phyloP scores from a whole-genome alignment of 2,797 vertebrate genomes.

The Myotis findleyi region DNA sequence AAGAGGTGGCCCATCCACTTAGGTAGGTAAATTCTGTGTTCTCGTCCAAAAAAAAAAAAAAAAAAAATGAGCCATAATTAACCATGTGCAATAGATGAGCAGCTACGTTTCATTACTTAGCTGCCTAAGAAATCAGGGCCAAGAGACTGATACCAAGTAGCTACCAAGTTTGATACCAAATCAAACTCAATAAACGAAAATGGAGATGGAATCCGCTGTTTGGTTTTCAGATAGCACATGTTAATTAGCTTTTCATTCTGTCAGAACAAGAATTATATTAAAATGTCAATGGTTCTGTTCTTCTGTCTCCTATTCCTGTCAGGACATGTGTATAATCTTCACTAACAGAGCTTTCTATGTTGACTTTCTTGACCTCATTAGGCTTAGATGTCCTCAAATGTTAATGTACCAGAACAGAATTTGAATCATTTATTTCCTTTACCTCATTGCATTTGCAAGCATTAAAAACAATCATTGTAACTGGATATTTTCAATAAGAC shows the following conservation, averaged over 20 bases:
- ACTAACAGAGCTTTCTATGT: background rate
- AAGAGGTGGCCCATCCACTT: background rate
- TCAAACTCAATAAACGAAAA: constrained; percentile 7
- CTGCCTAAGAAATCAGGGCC: constrained; percentile 26
- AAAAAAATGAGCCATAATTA: constrained; percentile 8
- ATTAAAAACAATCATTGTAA: background rate
- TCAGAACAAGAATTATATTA: constrained; percentile 28
- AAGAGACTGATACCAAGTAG: background rate
- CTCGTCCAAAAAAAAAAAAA: constrained; percentile 1
- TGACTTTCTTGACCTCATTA: constrained; percentile 55
- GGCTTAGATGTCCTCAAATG: constrained; percentile 36
- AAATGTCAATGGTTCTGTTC: background rate
- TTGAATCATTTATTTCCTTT: constrained; percentile 48
- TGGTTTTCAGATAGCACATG: background rate
- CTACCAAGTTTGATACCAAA: background rate
- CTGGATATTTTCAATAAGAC: constrained; percentile 7
- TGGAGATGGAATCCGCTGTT: background rate
- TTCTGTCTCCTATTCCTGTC: background rate
- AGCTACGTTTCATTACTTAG: background rate
- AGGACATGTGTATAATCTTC: background rate
- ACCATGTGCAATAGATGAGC: background rate
- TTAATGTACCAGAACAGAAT: constrained; percentile 14
- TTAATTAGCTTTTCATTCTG: constrained; percentile 68
- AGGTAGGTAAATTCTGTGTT: background rate
- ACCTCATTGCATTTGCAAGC: background rate